Evolutionary conservation across 2,888 invertebrate genomes (phyloP), one percentile per base, ranked within the genome.

Genomic region (Leptopilina myrica): DNA sequence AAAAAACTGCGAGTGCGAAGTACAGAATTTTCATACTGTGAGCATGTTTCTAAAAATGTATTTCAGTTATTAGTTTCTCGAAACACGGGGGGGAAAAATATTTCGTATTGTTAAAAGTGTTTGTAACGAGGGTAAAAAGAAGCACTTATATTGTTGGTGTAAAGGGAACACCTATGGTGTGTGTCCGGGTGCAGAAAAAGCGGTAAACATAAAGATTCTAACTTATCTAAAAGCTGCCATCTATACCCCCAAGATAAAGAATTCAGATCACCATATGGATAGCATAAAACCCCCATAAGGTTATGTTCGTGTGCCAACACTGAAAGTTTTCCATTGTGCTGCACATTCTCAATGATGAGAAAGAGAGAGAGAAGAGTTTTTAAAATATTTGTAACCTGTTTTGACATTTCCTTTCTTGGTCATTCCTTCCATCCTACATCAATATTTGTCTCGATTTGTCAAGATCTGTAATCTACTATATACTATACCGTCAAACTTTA

Each of bases 251-350:
- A 59, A 83, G 80, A 77, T 43, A 43, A 80, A 81, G 87, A 86
- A 88, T 89, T 86, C 80, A 89, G 88, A 89, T 88, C 87, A 83
- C 82, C 81, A 76, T 49, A 49, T 79, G 83, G 87, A 89, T 90
- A 89, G 76, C 84, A 88, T 85, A 87, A 87, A 49, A 49, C 49
- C 87, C 88, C 88, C 87, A 85, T 87, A 88, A 33, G 89, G 89
- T 88, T 88, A 86, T 87, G 84, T 85, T 82, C 84, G 85, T 83
- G 85, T 84, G 85, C 78, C 83, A 49, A 49, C 85, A 88, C 85
- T 87, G 87, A 88, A 88, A 89, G 89, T 88, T 85, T 80, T 81
- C 85, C 85, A 88, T 89, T 88, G 87, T 88, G 79, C 9, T 12
- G 59, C 12, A 59, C 76, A 84, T 84, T 84, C 83, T 86, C 73